Evolutionary conservation across 2,888 invertebrate genomes (phyloP), one percentile per base, ranked within the genome.

Genomic region (Apamea epomidion): DNA sequence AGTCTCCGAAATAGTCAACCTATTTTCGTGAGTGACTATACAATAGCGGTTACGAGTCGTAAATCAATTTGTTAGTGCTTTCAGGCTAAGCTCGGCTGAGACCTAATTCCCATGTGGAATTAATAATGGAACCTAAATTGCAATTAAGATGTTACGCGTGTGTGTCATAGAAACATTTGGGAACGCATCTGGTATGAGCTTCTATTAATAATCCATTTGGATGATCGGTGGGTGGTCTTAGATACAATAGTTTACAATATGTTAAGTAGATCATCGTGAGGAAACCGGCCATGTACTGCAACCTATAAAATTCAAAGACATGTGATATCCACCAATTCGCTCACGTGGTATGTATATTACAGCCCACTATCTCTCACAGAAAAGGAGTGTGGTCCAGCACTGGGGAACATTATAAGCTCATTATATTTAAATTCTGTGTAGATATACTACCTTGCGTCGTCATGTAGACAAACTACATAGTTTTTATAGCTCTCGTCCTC

Each of bases 31-130:
- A 89, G 88, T 90, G 89, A 92, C 88, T 70, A 73, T 88, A 91
- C 87, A 87, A 86, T 71, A 75, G 79, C 62, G 18, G 74, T 87
- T 83, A 87, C 71, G 80, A 82, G 64, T 77, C 81, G 84, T 93
- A 92, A 93, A 92, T 91, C 90, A 92, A 90, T 90, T 88, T 87
- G 88, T 93, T 91, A 91, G 90, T 90, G 89, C 89, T 91, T 90
- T 87, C 79, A 84, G 87, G 79, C 89, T 91, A 88, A 89, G 89
- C 90, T 83, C 54, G 74, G 79, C 71, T 88, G 82, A 92, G 93
- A 90, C 92, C 93, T 92, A 92, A 90, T 93, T 93, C 93, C 88
- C 93, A 93, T 91, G 89, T 77, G 82, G 85, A 86, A 90, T 90
- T 90, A 92, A 85, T 90, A 88, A 91, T 90, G 84, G 84, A 85